Evolutionary conservation across 2,888 invertebrate genomes (phyloP), one percentile per base, ranked within the genome.

Genomic region (Agonopterix arenella): DNA sequence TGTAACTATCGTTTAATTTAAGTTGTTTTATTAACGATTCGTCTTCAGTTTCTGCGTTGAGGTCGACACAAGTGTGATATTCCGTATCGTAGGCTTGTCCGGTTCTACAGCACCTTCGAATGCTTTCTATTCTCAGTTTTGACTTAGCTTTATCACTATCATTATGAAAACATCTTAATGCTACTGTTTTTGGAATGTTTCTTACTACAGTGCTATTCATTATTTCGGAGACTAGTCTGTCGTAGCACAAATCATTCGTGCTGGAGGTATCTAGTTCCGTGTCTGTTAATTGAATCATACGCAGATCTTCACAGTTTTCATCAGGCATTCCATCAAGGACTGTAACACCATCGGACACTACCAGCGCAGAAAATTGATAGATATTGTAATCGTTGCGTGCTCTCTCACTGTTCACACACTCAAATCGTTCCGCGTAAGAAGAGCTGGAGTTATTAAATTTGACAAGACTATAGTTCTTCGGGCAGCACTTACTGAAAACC

Each of bases 21-120:
- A 84, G 61, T 11, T 59, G 56, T n/a, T 64, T 54, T 38, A 73
- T 46, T 40, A 85, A 55, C 68, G 71, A 71, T 36, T 74, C 65
- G 42, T 73, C 75, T 37, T 63, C 68, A 51, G 51, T 66, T 38
- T 61, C 56, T n/a, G 50, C 43, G 9, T 56, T 53, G 51, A 57
- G 60, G 7, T 61, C 52, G 60, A 71, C 75, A 59, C 89, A 89
- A 28, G 66, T 56, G 60, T 86, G 88, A 52, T 66, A 66, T 10
- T 62, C 53, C 9, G 62, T 57, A 53, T 89, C 85, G 54, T 84
- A 90, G 44, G 62, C 70, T 56, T 84, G 70, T 16, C 80, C 80
- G 46, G 56, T 66, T 8, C 73, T 74, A 62, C 90, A 90, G 64
- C 90, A 90, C 65, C 89, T 90, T 13, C 75, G 66, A 36, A 89